Evolutionary conservation across 1,140 invertebrate genomes (phyloP).

Genomic region (Lasioglossum albipes): DNA sequence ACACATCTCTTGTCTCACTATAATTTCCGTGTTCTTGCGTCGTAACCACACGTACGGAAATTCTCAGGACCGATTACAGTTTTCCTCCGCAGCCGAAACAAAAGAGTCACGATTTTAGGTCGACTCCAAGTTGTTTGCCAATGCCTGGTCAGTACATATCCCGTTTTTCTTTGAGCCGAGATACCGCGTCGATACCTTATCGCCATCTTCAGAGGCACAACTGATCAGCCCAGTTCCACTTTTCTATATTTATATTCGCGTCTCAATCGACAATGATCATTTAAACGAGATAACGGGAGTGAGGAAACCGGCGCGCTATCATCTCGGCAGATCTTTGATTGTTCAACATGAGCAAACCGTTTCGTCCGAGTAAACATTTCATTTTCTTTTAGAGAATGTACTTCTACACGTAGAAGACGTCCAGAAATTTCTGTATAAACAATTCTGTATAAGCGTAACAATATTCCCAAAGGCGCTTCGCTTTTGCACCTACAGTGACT

Average conservation of each 20-base stretch:
- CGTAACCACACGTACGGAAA: background rate
- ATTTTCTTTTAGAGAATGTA: no score
- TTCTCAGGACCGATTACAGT: background rate
- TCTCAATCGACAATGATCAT: background rate
- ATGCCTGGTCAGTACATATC: background rate
- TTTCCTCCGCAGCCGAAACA: background rate
- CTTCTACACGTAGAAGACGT: no score
- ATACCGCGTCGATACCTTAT: conserved; percentile 17
- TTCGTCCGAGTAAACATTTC: no score
- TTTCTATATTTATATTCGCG: background rate
- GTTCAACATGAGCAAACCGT: no score
- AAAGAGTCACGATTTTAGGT: background rate
- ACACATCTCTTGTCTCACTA: background rate
- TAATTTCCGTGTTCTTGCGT: background rate
- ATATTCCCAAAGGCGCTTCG: no score
- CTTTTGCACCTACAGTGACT: no score
- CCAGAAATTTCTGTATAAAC: no score
- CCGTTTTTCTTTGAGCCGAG: background rate
- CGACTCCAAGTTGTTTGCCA: background rate
- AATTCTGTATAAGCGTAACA: no score
- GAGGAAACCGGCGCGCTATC: background rate
- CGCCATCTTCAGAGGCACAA: background rate
- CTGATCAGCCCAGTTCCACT: background rate
- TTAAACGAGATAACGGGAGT: background rate
- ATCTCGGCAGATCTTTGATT: background rate